Percentiles rank a stretch among this genome's conserved stretches.
These are phyloP conservation scores for Hestina assimilis DNA, from an alignment of 1,140 invertebrate genomes.

Conservation along the genomic window DNA sequence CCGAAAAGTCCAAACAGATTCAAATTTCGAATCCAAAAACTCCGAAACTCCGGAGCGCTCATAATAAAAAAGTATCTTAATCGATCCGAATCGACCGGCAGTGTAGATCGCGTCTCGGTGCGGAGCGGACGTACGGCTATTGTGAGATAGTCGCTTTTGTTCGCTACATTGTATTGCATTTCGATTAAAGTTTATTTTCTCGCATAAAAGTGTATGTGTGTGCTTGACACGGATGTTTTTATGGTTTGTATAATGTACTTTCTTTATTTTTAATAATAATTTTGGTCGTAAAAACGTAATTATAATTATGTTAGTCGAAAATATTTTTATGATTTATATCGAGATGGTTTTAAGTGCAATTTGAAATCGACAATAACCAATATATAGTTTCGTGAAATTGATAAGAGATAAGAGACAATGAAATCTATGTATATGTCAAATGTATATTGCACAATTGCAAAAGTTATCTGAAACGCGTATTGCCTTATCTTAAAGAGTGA, in stretches of 20 bases:
- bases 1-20: not conserved
- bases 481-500: no score
- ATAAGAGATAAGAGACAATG: no score
- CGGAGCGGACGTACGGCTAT: constrained; percentile 31
- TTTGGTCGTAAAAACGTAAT: not conserved
- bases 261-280: not conserved
- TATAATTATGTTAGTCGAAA: no score
- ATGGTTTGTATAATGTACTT: not conserved
- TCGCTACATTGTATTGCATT: not conserved
- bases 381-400: no score
- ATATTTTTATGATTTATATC: no score
- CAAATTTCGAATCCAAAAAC: constrained; percentile 2
- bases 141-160: constrained; percentile 13
- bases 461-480: no score
- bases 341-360: no score
- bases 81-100: constrained; percentile 17
- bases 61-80: constrained; percentile 7
- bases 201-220: not conserved
- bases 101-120: constrained; percentile 31
- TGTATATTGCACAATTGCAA: no score
- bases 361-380: no score
- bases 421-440: no score
- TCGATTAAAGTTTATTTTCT: constrained; percentile 6
- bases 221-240: not conserved
- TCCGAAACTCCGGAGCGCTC: not conserved